Conservation (phyloP, 2,888 invertebrate genomes). For the Nemapogon koenigi region DNA sequence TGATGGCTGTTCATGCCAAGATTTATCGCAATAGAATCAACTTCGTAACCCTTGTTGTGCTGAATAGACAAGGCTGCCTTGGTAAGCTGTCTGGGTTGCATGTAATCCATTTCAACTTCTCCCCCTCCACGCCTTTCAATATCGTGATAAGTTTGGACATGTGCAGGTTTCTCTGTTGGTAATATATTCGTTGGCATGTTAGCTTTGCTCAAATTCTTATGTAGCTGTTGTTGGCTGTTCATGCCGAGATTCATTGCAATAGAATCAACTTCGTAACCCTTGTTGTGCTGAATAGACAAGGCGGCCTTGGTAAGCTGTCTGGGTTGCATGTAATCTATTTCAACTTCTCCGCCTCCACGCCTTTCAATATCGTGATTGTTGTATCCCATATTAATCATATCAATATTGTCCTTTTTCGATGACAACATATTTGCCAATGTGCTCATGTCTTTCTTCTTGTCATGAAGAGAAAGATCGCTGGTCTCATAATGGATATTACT, state of each 20-base stretch:
- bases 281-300: conserved; percentile 18
- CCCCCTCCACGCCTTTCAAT: too few relatives aligned
- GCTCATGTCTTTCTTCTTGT: conserved; percentile 26
- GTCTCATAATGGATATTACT: conserved; percentile 22
- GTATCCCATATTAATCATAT: conserved; percentile 60
- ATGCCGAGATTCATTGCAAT: conserved; percentile 52
- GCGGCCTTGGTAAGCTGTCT: conserved; percentile 33
- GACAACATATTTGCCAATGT: conserved; percentile 26
- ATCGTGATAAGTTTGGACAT: too few relatives aligned
- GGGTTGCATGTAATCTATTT: conserved; percentile 25
- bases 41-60: conserved; percentile 35
- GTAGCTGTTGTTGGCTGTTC: conserved; percentile 33
- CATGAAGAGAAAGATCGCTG: conserved; percentile 26
- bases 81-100: too few relatives aligned
- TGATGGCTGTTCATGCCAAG: conserved; percentile 44
- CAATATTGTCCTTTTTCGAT: conserved; percentile 43
- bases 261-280: conserved; percentile 44
- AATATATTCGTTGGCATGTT: conserved; percentile 2
- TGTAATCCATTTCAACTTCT: too few relatives aligned
- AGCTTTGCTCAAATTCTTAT: conserved; percentile 30
- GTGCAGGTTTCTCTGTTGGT: conserved; percentile 1
- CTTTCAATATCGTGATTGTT: conserved; percentile 43
- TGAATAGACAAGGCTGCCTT: too few relatives aligned
- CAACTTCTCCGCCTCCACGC: conserved; percentile 28
- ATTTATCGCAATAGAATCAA: conserved; percentile 49